Base-by-base conservation (phyloP, 1,140 invertebrate genomes). In the Drosophila insularis region DNA sequence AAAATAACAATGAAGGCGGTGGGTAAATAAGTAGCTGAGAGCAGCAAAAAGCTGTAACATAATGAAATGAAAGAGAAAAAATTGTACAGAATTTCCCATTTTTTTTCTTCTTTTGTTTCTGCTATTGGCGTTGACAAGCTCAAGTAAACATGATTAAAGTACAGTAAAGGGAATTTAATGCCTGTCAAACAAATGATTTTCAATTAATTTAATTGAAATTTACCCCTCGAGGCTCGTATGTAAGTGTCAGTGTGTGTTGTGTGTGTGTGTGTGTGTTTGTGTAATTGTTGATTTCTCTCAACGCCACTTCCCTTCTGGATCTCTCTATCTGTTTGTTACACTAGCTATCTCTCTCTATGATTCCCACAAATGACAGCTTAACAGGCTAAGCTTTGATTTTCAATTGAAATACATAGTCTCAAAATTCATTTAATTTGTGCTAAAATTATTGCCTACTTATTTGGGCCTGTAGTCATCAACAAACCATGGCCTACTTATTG, bases 131-230 rank as follows among this genome's bases (percentile, higher is more conserved):
- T 50, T 50, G 68, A 58, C 40, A 60, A 19, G 64, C 23, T 11
- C n/a, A 21, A 4, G 43, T 21, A 50, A 46, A 46, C 43, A 46
- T 46, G 43, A 19, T 50, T 19, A 11, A 23, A 54, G 39, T 58
- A 58, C 46, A 71, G 27, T 17, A 39, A 56, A 40, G 61, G 35
- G 35, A 74, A 77, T 82, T 64, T 64, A 86, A 87, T 71, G 71
- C 62, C 82, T 79, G 66, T 71, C 64, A 72, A 79, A 65, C 55
- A 75, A 63, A 58, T 61, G 82, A 77, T 59, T 87, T 86, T 86
- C 68, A 63, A 80, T 82, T 86, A 73, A 82, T 77, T 82, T 87
- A 86, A 86, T 86, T 79, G 79, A 32, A 61, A 64, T 64, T 60
- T 50, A 21, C 43, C 43, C 14, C 59, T 14, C 8, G 14, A 21